Conservation (phyloP, 1,140 invertebrate species). For the Agrypnia vestita region DNA sequence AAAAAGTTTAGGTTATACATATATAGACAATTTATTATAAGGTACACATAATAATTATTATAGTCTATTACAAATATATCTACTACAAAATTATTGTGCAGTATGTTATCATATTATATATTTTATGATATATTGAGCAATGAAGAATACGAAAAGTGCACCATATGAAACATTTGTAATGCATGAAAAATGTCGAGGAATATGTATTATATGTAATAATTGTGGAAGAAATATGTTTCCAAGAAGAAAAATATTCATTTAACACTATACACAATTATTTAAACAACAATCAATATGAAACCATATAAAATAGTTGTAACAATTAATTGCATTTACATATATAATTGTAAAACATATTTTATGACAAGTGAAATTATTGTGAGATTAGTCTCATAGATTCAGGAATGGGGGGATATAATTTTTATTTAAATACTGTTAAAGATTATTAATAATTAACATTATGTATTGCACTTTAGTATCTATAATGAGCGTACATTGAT, state of each 20-base stretch:
- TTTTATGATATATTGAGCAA: conserved; percentile 32
- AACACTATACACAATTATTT: no score
- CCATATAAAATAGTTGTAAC: no score
- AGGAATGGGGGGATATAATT: no score
- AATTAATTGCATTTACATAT: no score
- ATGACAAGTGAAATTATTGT: no score
- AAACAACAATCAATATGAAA: no score
- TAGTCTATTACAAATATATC: conserved; percentile 29
- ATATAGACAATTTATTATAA: neutral
- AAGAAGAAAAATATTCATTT: neutral
- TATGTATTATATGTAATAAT: conserved; percentile 2
- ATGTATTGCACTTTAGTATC: no score
- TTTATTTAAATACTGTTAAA: no score
- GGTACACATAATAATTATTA: neutral
- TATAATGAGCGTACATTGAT: no score
- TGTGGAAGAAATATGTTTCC: conserved; percentile 2
- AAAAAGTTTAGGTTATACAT: neutral
- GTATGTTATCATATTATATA: conserved; percentile 29
- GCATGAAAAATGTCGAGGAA: neutral
- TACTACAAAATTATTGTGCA: conserved; percentile 52
- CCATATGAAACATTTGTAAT: conserved; percentile 10
- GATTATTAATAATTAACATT: no score
- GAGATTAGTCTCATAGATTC: no score
- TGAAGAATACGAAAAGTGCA: conserved; percentile 25
- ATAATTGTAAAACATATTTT: no score